Evolutionary conservation across 2,797 vertebrate species (phyloP).

Genomic region (Rhinichthys osculus): DNA sequence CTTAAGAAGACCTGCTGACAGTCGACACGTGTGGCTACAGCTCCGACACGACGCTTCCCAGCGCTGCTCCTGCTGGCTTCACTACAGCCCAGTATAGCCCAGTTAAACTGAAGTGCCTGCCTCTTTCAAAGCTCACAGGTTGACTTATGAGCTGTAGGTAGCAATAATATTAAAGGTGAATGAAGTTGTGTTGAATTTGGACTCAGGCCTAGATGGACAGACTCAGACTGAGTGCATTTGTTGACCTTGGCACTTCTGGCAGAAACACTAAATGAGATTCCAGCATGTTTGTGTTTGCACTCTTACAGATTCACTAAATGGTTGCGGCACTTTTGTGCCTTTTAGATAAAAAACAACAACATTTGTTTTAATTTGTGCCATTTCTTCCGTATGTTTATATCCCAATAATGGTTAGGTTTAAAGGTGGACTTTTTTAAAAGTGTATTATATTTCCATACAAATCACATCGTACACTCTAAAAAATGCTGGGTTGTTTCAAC

Average conservation of each 20-base stretch:
- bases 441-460: not conserved
- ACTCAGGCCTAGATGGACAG: not conserved
- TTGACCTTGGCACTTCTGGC: conserved; percentile 22
- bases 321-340: not conserved
- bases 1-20: conserved; percentile 43
- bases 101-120: conserved; percentile 1
- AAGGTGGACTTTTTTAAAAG: not conserved
- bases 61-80: conserved; percentile 26
- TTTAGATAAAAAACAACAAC: not conserved
- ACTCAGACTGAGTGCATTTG: conserved; percentile 22
- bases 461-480: not conserved
- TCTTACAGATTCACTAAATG: not conserved
- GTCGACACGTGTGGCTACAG: conserved; percentile 36
- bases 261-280: not conserved
- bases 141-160: conserved; percentile 45
- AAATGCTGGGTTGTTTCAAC: no score
- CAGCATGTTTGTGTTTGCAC: not conserved
- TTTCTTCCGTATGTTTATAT: no score
- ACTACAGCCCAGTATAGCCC: not conserved
- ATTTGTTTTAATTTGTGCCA: not conserved
- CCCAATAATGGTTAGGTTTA: not conserved
- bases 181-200: conserved; percentile 34
- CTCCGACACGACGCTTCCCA: conserved; percentile 38
- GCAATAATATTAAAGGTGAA: conserved; percentile 39
- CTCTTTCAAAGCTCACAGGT: conserved; percentile 34